Percentiles rank a stretch among this genome's conserved stretches.
These are phyloP conservation scores for Ptiloglossa arizonensis DNA, from an alignment of 1,140 invertebrate species.

Conservation along the genomic window DNA sequence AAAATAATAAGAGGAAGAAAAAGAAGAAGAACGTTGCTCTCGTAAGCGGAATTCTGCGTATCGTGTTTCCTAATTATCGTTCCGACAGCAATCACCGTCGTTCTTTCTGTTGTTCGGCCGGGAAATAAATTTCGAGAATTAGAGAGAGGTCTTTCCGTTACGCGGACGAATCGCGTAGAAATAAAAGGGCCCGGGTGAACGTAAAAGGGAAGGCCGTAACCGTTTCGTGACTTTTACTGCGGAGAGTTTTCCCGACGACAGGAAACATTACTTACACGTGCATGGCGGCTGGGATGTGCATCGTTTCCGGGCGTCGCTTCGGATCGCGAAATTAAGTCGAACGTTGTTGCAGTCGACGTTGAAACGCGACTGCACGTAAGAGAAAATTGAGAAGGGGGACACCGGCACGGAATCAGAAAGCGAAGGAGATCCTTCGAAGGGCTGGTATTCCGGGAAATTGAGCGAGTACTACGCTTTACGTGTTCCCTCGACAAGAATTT, in stretches of 20 bases:
- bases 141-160: background rate
- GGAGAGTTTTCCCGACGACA: constrained; percentile 47
- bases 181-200: constrained; percentile 31
- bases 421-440: no score
- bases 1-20: no score
- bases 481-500: constrained; percentile 18
- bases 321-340: constrained; percentile 16
- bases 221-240: constrained; percentile 44
- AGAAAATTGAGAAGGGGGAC: background rate
- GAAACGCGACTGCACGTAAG: background rate
- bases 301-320: background rate
- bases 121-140: constrained; percentile 8
- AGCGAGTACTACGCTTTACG: constrained; percentile 31
- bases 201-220: constrained; percentile 28
- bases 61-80: constrained; percentile 16
- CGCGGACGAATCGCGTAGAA: constrained; percentile 13
- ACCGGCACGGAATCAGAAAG: background rate
- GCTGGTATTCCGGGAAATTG: background rate
- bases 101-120: background rate
- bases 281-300: constrained; percentile 4
- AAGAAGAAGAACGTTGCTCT: no score
- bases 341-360: background rate
- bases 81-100: background rate
- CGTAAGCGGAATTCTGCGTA: no score
- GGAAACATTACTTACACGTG: constrained; percentile 26